Evolutionary conservation across 2,797 vertebrate species (phyloP), one percentile per base, ranked within the genome.

Genomic region (Sparus aurata): DNA sequence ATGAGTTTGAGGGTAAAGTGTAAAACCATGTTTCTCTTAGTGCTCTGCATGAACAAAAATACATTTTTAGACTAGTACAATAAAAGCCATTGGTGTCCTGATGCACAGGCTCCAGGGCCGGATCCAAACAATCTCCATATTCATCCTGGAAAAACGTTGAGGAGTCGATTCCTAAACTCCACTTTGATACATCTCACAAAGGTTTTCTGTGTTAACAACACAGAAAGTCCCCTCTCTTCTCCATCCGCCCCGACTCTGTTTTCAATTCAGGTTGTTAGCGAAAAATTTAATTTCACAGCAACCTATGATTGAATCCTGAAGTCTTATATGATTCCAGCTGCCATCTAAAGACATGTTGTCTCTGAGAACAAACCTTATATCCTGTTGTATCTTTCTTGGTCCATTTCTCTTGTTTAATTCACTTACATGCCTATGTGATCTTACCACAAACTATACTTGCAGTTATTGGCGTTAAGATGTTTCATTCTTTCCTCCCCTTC

Each of bases 231-330:
- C 59, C 34, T 72, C 41, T 78, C 54, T 87, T 72, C 38, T 73
- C 55, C 58, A 54, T 87, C 67, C 76, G 68, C 52, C 27, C 58
- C 10, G 18, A 80, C 68, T 89, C 79, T 88, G 86, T 77, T 84
- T 87, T 73, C 64, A 85, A 83, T 90, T 86, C 72, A 76, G 70
- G 52, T 79, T 18, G 18, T 82, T 71, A 73, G 73, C 63, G 66
- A 86, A 85, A 85, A 85, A 85, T 72, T 80, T 79, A 2, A 79
- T 90, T 86, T 88, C 65, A 80, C 59, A 86, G 83, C 75, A 82
- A 77, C 43, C 68, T 70, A 30, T 59, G 70, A 75, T 73, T 77
- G 63, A 75, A 80, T 85, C 78, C 68, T 78, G 11, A 63, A 87
- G 65, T 80, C 65, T 62, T 43, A 77, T 81, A 52, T 63, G 70